A percentile compares a stretch with the other conserved stretches of the same genome.
Evolutionary conservation across 2,888 invertebrate genomes (phyloP).

Genomic region (Orchesellides sinensis): DNA sequence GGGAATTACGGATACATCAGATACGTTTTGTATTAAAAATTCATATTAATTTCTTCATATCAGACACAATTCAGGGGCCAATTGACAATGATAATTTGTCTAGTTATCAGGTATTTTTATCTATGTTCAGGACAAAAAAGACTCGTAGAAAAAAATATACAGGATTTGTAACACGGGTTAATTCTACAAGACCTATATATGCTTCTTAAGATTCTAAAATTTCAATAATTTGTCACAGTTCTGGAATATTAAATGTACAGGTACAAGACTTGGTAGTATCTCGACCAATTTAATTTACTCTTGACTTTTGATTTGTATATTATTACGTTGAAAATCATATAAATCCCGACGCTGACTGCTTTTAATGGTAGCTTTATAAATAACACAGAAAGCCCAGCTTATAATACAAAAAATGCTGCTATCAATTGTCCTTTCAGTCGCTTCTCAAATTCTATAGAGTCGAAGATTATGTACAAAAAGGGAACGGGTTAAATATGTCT

Average conservation of each 20-base stretch:
- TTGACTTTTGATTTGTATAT: not conserved
- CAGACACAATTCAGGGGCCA: constrained; percentile 2
- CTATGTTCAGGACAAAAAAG: constrained; percentile 23
- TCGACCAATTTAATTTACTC: constrained; percentile 5
- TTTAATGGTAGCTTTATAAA: not conserved
- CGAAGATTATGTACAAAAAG: too few species aligned
- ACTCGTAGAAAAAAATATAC: constrained; percentile 39
- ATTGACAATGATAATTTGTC: not conserved
- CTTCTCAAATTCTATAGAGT: not conserved
- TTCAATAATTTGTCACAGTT: constrained; percentile 26
- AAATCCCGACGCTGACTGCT: not conserved
- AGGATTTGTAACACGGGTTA: constrained; percentile 15
- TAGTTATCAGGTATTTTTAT: not conserved
- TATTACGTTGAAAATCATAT: not conserved
- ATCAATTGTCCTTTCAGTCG: not conserved
- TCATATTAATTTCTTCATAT: not conserved
- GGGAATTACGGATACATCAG: not conserved
- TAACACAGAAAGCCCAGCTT: too few species aligned
- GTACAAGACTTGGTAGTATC: constrained; percentile 24
- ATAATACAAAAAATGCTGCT: too few species aligned
- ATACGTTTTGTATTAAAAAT: not conserved
- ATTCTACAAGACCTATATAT: not conserved
- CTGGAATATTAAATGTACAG: constrained; percentile 26
- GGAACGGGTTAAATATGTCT: too few species aligned
- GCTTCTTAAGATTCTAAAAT: not conserved